phyloP scores from a whole-genome alignment of 2,797 vertebrate species.

The Aythya fuligula region DNA sequence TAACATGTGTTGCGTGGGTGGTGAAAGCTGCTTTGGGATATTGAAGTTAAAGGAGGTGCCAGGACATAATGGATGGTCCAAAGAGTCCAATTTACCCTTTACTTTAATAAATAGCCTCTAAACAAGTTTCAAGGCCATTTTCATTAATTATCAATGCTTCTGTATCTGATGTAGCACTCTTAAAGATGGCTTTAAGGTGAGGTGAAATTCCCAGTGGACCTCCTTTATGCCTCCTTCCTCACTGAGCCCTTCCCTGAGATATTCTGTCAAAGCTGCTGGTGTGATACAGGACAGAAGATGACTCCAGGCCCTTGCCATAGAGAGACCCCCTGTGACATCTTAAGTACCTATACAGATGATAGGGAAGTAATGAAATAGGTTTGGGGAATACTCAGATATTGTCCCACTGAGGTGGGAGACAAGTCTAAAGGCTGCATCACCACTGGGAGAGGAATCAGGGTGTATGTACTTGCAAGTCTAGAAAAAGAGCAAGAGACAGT shows the following conservation, averaged over 20 bases:
- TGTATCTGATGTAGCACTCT: not conserved
- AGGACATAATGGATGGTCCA: not conserved
- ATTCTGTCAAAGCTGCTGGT: not conserved
- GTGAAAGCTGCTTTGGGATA: not conserved
- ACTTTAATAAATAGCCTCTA: not conserved
- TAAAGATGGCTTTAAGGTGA: not conserved
- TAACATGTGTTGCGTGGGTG: not conserved
- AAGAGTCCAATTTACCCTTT: not conserved
- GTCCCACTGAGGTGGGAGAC: not conserved
- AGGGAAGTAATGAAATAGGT: fast-evolving
- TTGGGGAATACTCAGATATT: not conserved
- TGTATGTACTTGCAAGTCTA: not conserved
- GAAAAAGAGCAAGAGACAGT: not conserved
- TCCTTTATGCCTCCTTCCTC: not conserved
- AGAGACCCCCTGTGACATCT: not conserved
- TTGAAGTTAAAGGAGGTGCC: not conserved
- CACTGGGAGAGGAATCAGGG: not conserved
- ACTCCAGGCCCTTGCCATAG: not conserved
- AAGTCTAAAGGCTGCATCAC: not conserved
- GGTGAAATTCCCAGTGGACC: not conserved
- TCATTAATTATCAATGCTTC: not conserved
- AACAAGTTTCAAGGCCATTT: not conserved
- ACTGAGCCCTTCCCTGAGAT: not conserved
- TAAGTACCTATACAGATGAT: not conserved
- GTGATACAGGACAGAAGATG: not conserved